Percentiles rank a stretch among this genome's conserved stretches.
These are phyloP conservation scores for Himalopsyche tibetana DNA, from an alignment of 2,888 invertebrate species.

Conservation along the genomic window DNA sequence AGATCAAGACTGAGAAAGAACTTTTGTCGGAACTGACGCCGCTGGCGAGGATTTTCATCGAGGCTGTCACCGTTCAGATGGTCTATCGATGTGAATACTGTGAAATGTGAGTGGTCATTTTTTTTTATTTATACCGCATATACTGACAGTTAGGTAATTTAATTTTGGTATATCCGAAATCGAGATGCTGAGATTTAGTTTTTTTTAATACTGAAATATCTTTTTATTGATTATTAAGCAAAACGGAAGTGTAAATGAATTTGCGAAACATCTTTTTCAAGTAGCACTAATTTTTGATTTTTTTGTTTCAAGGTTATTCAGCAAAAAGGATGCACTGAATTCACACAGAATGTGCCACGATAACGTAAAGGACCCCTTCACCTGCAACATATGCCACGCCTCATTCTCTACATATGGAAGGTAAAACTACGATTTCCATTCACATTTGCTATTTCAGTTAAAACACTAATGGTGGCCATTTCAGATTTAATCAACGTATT, in stretches of 20 bases:
- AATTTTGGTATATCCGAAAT: too few species aligned
- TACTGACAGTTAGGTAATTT: too few species aligned
- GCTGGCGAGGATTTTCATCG: conserved; percentile 51
- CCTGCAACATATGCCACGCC: conserved; percentile 61
- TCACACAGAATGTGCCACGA: conserved; percentile 56
- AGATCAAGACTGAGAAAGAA: conserved; percentile 52
- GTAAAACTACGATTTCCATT: conserved; percentile 38
- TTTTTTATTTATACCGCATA: too few species aligned
- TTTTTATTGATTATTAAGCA: too few species aligned
- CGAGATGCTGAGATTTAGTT: too few species aligned
- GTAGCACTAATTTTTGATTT: not conserved
- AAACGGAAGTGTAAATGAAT: too few species aligned
- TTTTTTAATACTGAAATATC: too few species aligned
- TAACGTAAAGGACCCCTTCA: conserved; percentile 57
- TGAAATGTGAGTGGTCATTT: conserved; percentile 60
- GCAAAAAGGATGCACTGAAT: conserved; percentile 61
- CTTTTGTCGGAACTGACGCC: conserved; percentile 56
- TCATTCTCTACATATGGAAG: conserved; percentile 62
- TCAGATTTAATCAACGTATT: too few species aligned
- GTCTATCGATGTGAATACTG: conserved; percentile 64
- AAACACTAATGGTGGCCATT: too few species aligned
- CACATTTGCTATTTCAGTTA: not conserved
- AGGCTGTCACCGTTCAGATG: conserved; percentile 55
- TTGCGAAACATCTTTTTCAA: too few species aligned
- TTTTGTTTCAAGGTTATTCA: conserved; percentile 55